These are phyloP conservation scores for Centrocercus urophasianus DNA, from an alignment of 2,113 vertebrate species.

Conservation along the genomic window DNA sequence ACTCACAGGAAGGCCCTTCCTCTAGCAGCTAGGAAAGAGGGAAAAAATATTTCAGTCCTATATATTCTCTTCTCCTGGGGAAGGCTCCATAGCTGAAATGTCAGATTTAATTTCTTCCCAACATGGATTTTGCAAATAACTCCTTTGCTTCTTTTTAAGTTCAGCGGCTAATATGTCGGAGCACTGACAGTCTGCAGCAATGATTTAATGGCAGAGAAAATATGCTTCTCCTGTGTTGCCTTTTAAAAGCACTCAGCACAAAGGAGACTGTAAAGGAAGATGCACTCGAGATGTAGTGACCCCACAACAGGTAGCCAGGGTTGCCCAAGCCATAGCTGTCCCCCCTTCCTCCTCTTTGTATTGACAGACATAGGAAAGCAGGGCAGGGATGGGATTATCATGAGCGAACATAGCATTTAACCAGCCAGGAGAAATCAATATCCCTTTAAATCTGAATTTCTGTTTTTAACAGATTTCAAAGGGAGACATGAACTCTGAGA, in stretches of 20 bases:
- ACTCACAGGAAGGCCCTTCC: not conserved
- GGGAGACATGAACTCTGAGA: not conserved
- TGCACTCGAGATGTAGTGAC: fast-evolving
- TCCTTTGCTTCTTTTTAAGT: not conserved
- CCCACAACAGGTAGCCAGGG: fast-evolving
- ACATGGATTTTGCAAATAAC: conserved; percentile 25
- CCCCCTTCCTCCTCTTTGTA: not conserved
- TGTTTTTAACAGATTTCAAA: not conserved
- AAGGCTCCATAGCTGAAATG: not conserved
- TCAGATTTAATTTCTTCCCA: conserved; percentile 51
- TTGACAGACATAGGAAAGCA: fast-evolving
- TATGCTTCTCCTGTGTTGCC: not conserved
- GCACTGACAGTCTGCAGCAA: not conserved
- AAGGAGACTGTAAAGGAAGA: not conserved
- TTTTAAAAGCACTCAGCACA: not conserved
- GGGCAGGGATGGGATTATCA: not conserved
- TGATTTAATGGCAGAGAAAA: not conserved
- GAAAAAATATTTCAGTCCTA: not conserved
- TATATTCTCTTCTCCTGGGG: not conserved
- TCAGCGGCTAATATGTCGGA: fast-evolving
- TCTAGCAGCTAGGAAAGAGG: not conserved
- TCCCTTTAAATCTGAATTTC: not conserved
- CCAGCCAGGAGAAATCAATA: not conserved
- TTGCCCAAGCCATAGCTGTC: not conserved
- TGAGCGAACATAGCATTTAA: not conserved